A percentile compares a stretch with the other conserved stretches of the same genome.
Evolutionary conservation across 1,140 invertebrate species (phyloP).

Genomic region (Eupristina koningsbergeri): DNA sequence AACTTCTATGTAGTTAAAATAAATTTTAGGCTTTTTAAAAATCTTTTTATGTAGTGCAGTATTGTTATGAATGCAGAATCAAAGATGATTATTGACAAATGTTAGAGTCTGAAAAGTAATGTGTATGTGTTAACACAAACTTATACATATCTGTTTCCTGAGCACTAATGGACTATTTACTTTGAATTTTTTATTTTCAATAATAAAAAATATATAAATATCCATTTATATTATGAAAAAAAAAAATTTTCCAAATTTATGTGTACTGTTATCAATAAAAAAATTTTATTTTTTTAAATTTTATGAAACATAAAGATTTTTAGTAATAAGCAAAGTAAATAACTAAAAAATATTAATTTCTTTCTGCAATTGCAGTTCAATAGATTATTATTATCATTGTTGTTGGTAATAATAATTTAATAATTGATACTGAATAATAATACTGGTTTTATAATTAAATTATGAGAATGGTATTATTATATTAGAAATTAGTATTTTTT

Average conservation of each 20-base stretch:
- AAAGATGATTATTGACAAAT: neutral
- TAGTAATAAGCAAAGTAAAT: constrained; percentile 13
- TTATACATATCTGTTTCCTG: neutral
- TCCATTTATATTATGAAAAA: too few species aligned
- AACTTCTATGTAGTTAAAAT: neutral
- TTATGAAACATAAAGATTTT: neutral
- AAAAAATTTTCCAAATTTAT: too few species aligned
- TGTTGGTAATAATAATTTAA: too few species aligned
- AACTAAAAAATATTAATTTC: constrained; percentile 14
- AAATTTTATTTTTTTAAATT: neutral
- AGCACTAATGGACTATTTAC: constrained; percentile 5
- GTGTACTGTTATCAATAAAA: too few species aligned
- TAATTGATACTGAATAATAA: too few species aligned
- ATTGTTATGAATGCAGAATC: neutral
- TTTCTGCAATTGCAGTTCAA: neutral
- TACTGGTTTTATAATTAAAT: too few species aligned
- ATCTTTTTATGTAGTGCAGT: neutral
- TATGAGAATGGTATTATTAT: too few species aligned
- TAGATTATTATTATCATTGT: neutral
- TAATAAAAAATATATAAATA: neutral
- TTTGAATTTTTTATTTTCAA: neutral
- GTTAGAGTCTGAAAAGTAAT: neutral
- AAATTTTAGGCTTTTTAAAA: neutral
- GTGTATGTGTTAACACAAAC: constrained; percentile 2
- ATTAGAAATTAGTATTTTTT: neutral